Evolutionary conservation across 2,113 vertebrate genomes (phyloP).

Genomic region (Helogale parvula): DNA sequence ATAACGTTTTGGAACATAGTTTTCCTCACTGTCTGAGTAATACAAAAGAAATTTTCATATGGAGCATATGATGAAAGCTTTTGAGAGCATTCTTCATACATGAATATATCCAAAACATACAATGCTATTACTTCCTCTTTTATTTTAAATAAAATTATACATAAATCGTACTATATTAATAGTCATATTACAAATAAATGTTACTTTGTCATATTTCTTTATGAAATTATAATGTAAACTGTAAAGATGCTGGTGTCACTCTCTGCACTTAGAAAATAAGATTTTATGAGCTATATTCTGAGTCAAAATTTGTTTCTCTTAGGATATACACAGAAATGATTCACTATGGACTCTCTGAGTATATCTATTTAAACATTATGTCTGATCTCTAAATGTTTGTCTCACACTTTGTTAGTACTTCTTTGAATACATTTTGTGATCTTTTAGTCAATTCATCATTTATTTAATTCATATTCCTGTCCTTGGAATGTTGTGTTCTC

Average conservation of each 20-base stretch:
- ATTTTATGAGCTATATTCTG: not conserved
- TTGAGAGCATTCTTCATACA: constrained; percentile 55
- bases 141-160: not conserved
- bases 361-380: not conserved
- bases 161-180: not conserved
- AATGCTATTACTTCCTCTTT: not conserved
- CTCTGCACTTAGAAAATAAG: not conserved
- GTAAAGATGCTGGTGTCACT: not conserved
- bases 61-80: not conserved
- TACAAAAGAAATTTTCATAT: not conserved
- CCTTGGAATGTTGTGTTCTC: not conserved
- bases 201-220: not conserved
- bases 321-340: not conserved
- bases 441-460: not conserved
- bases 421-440: not conserved
- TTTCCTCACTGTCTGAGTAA: not conserved
- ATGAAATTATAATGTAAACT: not conserved
- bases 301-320: not conserved
- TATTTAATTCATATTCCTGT: not conserved
- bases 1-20: not conserved
- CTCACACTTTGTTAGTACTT: not conserved
- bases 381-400: not conserved
- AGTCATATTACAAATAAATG: constrained; percentile 5
- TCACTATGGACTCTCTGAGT: not conserved
- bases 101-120: constrained; percentile 53